Percentiles rank a stretch among this genome's conserved stretches.
phyloP scores from a whole-genome alignment of 2,888 invertebrate genomes.

The Athetis lepigone region DNA sequence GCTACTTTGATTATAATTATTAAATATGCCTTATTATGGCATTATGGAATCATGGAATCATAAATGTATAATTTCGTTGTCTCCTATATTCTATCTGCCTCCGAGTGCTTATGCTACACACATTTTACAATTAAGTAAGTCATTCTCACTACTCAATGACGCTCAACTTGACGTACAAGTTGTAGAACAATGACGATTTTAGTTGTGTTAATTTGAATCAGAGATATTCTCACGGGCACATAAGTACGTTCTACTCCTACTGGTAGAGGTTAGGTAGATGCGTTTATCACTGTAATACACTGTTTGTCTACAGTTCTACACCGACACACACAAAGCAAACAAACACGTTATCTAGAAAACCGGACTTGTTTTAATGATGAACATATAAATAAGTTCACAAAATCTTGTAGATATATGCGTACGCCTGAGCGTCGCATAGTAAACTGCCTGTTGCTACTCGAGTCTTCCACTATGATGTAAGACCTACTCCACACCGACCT shows the following conservation, averaged over 20 bases:
- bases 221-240: background rate
- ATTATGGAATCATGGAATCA: too few relatives aligned
- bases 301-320: slow-evolving; percentile 18
- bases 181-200: background rate
- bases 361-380: slow-evolving; percentile 31
- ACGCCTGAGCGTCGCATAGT: slow-evolving; percentile 71
- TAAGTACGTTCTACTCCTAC: background rate
- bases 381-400: slow-evolving; percentile 44
- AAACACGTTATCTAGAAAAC: slow-evolving; percentile 34
- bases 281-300: slow-evolving; percentile 43
- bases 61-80: too few relatives aligned
- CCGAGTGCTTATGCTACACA: too few relatives aligned
- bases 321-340: slow-evolving; percentile 11
- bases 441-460: slow-evolving; percentile 64
- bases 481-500: slow-evolving; percentile 36
- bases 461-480: slow-evolving; percentile 48
- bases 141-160: background rate
- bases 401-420: slow-evolving; percentile 52
- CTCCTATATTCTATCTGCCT: too few relatives aligned
- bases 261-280: slow-evolving; percentile 1
- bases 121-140: background rate
- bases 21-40: too few relatives aligned
- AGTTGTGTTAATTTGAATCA: background rate
- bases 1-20: too few relatives aligned
- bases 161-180: background rate